phyloP scores from a whole-genome alignment of 2,113 vertebrate genomes.

The Xiphophorus couchianus region DNA sequence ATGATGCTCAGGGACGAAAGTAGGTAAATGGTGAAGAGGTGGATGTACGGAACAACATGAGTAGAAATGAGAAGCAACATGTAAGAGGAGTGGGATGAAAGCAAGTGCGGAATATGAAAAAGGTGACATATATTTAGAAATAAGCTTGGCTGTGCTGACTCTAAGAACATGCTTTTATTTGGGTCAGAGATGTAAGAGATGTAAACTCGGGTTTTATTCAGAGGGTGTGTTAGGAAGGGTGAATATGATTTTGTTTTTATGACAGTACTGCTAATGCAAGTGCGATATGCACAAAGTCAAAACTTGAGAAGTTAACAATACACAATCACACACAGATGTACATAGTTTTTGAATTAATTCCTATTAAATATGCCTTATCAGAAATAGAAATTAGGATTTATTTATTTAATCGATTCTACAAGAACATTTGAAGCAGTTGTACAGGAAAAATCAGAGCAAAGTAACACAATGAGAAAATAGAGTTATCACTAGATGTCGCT shows the following conservation, averaged over 20 bases:
- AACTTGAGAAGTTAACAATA: background rate
- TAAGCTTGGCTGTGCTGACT: slow-evolving; percentile 26
- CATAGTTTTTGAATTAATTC: background rate
- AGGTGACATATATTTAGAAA: slow-evolving; percentile 37
- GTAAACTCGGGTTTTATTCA: background rate
- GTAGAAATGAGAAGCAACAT: slow-evolving; percentile 35
- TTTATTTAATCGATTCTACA: no score
- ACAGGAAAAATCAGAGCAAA: background rate
- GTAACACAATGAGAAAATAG: background rate
- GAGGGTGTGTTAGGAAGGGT: background rate
- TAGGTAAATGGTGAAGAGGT: slow-evolving; percentile 55
- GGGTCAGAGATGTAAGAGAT: slow-evolving; percentile 53
- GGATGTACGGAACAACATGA: slow-evolving; percentile 35
- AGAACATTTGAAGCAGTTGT: no score
- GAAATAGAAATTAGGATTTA: no score
- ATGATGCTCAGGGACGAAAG: slow-evolving; percentile 57
- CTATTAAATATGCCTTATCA: no score
- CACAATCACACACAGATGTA: background rate
- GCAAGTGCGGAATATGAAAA: slow-evolving; percentile 29
- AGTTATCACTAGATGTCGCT: slow-evolving; percentile 67
- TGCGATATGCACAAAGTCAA: no score
- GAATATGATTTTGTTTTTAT: background rate
- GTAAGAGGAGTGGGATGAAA: slow-evolving; percentile 40
- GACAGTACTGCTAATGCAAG: background rate
- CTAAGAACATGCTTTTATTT: slow-evolving; percentile 60